These are phyloP conservation scores for Pachydiplax longipennis DNA, from an alignment of 2,888 invertebrate species.

Conservation along the genomic window DNA sequence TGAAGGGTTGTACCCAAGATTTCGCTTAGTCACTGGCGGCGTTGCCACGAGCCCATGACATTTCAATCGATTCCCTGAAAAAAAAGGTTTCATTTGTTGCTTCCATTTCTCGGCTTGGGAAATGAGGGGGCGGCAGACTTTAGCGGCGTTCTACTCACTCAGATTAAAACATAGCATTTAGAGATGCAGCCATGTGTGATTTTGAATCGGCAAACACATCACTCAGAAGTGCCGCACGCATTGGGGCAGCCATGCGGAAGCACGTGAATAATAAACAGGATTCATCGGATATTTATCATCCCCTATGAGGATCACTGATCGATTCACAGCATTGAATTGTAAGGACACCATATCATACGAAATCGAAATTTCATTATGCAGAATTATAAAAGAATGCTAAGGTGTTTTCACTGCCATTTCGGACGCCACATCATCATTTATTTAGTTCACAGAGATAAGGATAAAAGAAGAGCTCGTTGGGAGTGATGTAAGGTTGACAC, in stretches of 20 bases:
- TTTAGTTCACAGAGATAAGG: too few species aligned
- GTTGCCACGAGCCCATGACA: conserved; percentile 30
- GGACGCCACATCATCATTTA: too few species aligned
- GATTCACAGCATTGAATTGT: too few species aligned
- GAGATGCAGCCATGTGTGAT: neutral
- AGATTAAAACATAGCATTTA: neutral
- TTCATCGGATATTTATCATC: too few species aligned
- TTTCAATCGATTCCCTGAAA: conserved; percentile 32
- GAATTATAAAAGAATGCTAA: too few species aligned
- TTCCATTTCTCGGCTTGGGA: neutral
- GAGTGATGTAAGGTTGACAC: too few species aligned
- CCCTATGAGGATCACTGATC: too few species aligned
- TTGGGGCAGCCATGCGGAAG: neutral
- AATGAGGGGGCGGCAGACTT: neutral
- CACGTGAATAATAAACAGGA: neutral
- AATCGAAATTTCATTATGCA: too few species aligned
- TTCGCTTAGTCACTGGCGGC: conserved; percentile 34
- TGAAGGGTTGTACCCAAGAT: neutral
- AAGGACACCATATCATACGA: too few species aligned
- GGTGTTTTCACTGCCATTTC: too few species aligned
- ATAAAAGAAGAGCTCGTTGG: too few species aligned
- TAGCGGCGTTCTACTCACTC: neutral
- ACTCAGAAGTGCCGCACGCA: neutral
- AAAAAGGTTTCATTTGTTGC: conserved; percentile 39
- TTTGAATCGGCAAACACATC: neutral